Base-by-base conservation (phyloP, 53 echinoderm and acorn worm species). In the Crossaster papposus region DNA sequence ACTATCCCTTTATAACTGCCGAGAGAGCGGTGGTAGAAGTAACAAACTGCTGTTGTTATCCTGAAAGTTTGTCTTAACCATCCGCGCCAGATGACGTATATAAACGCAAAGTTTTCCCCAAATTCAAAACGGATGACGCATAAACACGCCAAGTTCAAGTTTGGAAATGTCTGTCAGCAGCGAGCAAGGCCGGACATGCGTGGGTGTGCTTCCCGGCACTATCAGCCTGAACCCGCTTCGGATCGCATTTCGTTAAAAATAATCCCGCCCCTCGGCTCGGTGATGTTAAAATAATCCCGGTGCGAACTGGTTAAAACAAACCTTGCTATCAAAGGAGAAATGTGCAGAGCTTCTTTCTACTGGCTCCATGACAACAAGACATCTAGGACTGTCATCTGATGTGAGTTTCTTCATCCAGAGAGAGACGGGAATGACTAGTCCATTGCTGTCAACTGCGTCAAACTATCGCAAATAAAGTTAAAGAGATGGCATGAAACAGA, bases 321-420 rank as follows among this genome's bases (percentile, higher is more conserved):
- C 98, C 81, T 92, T 91, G 74, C 89, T 80, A 86, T 99, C 99
- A 91, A 99, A 96, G 28, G 90, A 80, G 23, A 96, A 83, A 38
- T 54, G 90, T 4, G 96, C 99, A 0, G 95, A 78, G 23, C 82
- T 93, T 38, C 95, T 89, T 38, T 96, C 96, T 0, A 96, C 99
- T 18, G 96, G 96, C 68, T 96, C 96, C 93, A 96, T 89, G 35
- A 96, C 96, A 11, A 93, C 95, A 17, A 96, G 54, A 90, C 99
- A 99, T 78, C 93, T 93, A 4, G 99, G 99, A 58, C 95, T 94
- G 23, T 91, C 95, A 28, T 99, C 99, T 5, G 92, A 87, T 2
- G 96, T 96, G 7, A 99, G 89, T 81, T 99, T 96, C 91, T 99
- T 99, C 94, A 99, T 99, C 99, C 99, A 99, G 13, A 99, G 91